Percentiles rank a stretch among this genome's conserved stretches.
These are phyloP conservation scores for Mormyrus lacerda DNA, from an alignment of 2,113 vertebrate species.

Conservation along the genomic window DNA sequence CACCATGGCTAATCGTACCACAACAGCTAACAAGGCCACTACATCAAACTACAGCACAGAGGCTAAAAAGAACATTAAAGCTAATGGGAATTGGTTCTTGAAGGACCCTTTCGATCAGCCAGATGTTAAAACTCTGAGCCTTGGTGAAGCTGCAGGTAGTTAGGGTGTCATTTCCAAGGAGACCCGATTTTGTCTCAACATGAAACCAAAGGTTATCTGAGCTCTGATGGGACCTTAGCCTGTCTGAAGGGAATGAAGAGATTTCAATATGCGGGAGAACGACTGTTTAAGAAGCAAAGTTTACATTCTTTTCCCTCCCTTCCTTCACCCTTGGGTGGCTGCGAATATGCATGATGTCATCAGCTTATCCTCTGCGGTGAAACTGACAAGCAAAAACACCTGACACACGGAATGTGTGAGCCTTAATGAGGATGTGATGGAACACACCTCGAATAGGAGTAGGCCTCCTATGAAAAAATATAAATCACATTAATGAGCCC, in stretches of 20 bases:
- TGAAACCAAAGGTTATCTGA: constrained; percentile 18
- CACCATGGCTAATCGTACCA: not conserved
- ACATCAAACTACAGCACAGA: not conserved
- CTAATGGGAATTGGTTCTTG: not conserved
- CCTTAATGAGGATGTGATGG: not conserved
- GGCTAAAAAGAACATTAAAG: not conserved
- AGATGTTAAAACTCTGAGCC: not conserved
- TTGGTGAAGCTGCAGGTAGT: not conserved
- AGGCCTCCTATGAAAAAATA: not conserved
- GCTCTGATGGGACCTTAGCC: constrained; percentile 1
- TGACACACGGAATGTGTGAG: not conserved
- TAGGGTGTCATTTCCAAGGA: constrained; percentile 1
- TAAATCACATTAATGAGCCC: constrained; percentile 5
- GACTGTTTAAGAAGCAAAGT: not conserved
- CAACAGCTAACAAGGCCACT: not conserved
- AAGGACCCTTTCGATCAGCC: not conserved
- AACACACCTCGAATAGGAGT: not conserved
- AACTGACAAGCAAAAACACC: constrained; percentile 12
- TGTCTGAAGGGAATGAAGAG: not conserved
- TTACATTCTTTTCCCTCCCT: not conserved
- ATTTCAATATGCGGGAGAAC: not conserved
- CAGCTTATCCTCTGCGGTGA: not conserved
- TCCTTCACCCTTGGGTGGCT: not conserved
- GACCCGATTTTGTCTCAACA: not conserved
- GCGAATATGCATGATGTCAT: not conserved